Evolutionary conservation across 2,113 vertebrate species (phyloP).

Genomic region (Saccopteryx leptura): DNA sequence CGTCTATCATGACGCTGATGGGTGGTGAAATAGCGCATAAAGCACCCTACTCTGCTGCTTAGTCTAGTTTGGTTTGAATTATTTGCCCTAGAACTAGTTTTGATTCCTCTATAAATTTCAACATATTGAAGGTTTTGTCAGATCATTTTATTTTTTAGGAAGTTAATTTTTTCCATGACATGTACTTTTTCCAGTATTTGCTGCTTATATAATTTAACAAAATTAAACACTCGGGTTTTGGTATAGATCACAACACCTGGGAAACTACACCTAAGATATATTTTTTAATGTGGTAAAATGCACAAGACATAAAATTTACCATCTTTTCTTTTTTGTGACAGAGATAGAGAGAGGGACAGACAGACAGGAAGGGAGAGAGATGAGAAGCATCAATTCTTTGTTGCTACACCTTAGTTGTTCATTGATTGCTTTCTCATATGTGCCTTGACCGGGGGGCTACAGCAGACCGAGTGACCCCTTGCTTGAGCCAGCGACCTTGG

Average conservation of each 20-base stretch:
- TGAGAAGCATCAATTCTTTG: too few relatives aligned
- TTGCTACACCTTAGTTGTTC: too few relatives aligned
- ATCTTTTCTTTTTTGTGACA: background rate
- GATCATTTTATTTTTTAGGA: background rate
- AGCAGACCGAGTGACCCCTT: too few relatives aligned
- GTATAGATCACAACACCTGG: background rate
- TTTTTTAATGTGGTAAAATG: background rate
- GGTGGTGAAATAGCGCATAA: background rate
- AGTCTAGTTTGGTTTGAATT: background rate
- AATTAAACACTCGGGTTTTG: slow-evolving; percentile 12
- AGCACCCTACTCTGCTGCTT: background rate
- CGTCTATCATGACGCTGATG: background rate
- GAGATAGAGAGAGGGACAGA: too few relatives aligned
- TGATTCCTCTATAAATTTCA: background rate
- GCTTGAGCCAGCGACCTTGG: too few relatives aligned
- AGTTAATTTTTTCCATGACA: background rate
- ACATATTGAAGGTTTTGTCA: background rate
- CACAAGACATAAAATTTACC: background rate
- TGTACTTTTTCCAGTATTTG: background rate
- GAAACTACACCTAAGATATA: background rate
- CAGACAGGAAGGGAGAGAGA: too few relatives aligned
- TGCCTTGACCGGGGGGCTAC: too few relatives aligned
- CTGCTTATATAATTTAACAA: slow-evolving; percentile 40
- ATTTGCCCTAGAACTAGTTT: background rate
- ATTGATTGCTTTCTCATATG: too few relatives aligned